Base-by-base conservation (phyloP, 1,140 invertebrate species). In the Holotrichia oblita region DNA sequence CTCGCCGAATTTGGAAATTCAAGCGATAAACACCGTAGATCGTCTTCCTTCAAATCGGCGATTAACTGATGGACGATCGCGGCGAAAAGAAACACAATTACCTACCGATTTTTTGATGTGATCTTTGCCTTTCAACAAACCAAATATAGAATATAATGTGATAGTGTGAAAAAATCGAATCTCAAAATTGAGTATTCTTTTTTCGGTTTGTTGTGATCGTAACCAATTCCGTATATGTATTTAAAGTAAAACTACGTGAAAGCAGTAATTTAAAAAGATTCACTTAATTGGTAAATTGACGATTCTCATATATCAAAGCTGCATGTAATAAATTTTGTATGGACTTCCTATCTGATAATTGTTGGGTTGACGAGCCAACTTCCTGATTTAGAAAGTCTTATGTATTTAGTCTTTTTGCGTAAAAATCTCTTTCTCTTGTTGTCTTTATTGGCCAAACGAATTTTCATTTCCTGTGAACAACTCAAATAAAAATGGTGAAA, bases 181-280 rank as follows among this genome's bases (percentile, higher is more conserved):
- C 22, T 34, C 55, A 59, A 77, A 77, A 27, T 40, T 44, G 55
- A 59, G 27, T 77, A 59, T 48, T 48, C n/a, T 48, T n/a, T 20
- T 55, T 14, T n/a, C n/a, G n/a, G n/a, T n/a, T n/a, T n/a, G n/a
- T n/a, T n/a, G 75, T 64, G 24, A 17, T 20, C 61, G 61, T 64
- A 64, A 64, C 74, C 41, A 76, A 41, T 44, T 76, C 0, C 48
- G 27, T 76, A 44, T 41, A 24, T 1, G 75, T 55, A 59, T 59
- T 24, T 55, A 77, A 44, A 77, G 22, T 77, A 55, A 55, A 59
- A n/a, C n/a, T n/a, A n/a, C n/a, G n/a, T n/a, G n/a, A n/a, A n/a
- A n/a, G n/a, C n/a, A n/a, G n/a, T n/a, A n/a, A n/a, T n/a, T n/a
- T n/a, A n/a, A n/a, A n/a, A n/a, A n/a, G n/a, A n/a, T n/a, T n/a